Base-by-base conservation (phyloP, 2,113 vertebrate genomes). In the Ibidorhyncha struthersii region DNA sequence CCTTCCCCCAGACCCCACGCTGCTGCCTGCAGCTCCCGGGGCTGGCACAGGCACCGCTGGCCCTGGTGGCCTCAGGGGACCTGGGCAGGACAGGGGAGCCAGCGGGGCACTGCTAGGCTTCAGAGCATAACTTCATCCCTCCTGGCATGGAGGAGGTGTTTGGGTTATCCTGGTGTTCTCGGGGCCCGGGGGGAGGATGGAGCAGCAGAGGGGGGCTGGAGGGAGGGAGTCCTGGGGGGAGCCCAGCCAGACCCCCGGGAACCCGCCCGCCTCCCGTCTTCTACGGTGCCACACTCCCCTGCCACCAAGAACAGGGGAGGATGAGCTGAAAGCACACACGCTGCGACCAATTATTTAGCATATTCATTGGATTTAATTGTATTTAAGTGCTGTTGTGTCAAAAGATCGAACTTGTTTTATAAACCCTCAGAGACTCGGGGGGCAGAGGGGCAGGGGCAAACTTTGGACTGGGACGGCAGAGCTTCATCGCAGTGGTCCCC, bases 401-500 rank as follows among this genome's bases (percentile, higher is more conserved):
- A 50, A 91, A 72, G 59, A 29, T 3, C 5, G 2, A 36, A 43
- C 40, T 36, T 55, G 15, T 14, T 67, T 17, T n/a, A 49, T 34
- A 73, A 90, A 32, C 7, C 21, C 5, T 34, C 5, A 14, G 76
- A 52, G 45, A 8, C 27, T 30, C 8, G 1, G 22, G 27, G n/a
- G 8, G 2, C 7, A 9, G 29, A 14, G 38, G 12, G 0, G 0
- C 1, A 8, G 30, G 3, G 30, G 82, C 49, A 40, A 56, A 50
- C 14, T 49, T 47, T 21, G 45, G 55, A 12, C 70, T 84, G 10
- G 1, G 32, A 34, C 22, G 8, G 63, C 45, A 81, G 71, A 10
- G 26, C 59, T 55, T 2, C 2, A 5, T 41, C 3, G 2, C 50
- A 69, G 69, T 4, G 45, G 34, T 8, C 8, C 17, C 69, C 45